Evolutionary conservation across 2,797 vertebrate genomes (phyloP).

Genomic region (Oryzias dopingdopingensis): DNA sequence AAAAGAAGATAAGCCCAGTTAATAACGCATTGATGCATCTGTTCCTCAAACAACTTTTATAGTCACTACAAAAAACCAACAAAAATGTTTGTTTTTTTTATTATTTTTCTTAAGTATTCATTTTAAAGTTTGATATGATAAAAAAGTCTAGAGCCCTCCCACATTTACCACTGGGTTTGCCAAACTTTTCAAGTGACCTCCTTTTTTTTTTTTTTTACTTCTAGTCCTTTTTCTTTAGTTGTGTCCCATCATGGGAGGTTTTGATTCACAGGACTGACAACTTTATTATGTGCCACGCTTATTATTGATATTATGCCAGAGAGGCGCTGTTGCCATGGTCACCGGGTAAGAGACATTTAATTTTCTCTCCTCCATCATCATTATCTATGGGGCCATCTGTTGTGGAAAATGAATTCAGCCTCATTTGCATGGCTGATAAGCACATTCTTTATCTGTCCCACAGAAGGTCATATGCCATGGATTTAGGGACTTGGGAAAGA

Average conservation of each 20-base stretch:
- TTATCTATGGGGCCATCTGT: constrained; percentile 99
- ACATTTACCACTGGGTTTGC: constrained; percentile 26
- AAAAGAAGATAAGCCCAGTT: no score
- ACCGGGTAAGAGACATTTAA: constrained; percentile 99
- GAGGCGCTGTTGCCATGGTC: constrained; percentile 97
- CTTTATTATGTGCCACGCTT: constrained; percentile 98
- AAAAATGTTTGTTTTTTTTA: not conserved
- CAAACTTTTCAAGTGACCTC: constrained; percentile 55
- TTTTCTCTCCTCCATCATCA: constrained; percentile 99
- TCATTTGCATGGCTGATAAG: constrained; percentile 99
- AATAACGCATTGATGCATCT: no score
- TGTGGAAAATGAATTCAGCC: constrained; percentile 99
- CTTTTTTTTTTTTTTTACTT: constrained; percentile 22
- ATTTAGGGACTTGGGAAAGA: constrained; percentile 86
- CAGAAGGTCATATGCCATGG: constrained; percentile 99
- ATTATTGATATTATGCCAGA: constrained; percentile 99
- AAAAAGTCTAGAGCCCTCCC: constrained; percentile 18
- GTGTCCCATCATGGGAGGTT: constrained; percentile 77
- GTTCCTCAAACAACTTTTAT: not conserved
- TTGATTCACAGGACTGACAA: constrained; percentile 98
- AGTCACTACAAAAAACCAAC: not conserved
- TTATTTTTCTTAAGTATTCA: no score
- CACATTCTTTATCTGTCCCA: constrained; percentile 99
- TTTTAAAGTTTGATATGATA: not conserved
- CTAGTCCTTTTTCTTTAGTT: constrained; percentile 67